Conservation (phyloP, 2,888 invertebrate species). For the Caradrina kadenii region DNA sequence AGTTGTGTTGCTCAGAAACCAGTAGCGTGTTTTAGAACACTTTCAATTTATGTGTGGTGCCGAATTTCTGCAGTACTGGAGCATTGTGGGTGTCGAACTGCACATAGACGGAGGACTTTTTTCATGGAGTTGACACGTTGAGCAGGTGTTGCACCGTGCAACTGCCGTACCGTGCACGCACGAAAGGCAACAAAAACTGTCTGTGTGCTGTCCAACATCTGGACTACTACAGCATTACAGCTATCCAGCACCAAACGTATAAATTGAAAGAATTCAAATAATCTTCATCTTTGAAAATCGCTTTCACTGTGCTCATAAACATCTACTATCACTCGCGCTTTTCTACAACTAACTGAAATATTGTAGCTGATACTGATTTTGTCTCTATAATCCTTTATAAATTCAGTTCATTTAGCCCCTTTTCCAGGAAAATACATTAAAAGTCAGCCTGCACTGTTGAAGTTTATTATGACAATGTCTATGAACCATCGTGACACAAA, state of each 20-base stretch:
- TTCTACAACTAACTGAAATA: background rate
- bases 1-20: background rate
- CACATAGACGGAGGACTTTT: too few relatives aligned
- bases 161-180: too few relatives aligned
- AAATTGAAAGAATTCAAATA: too few relatives aligned
- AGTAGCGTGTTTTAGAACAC: background rate
- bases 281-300: background rate
- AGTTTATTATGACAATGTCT: conserved; percentile 59
- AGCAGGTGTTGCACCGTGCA: too few relatives aligned
- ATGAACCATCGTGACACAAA: conserved; percentile 69
- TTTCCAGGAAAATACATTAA: conserved; percentile 8
- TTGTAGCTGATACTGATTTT: background rate
- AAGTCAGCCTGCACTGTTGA: conserved; percentile 30
- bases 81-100: too few relatives aligned
- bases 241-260: too few relatives aligned
- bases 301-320: background rate
- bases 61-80: too few relatives aligned
- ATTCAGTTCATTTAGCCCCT: background rate
- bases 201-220: too few relatives aligned
- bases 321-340: background rate
- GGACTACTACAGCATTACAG: too few relatives aligned
- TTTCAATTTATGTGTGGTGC: too few relatives aligned
- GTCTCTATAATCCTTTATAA: background rate
- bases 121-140: too few relatives aligned
- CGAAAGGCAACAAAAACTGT: too few relatives aligned